Evolutionary conservation across 2,797 vertebrate genomes (phyloP).

Genomic region (Peromyscus nudipes): DNA sequence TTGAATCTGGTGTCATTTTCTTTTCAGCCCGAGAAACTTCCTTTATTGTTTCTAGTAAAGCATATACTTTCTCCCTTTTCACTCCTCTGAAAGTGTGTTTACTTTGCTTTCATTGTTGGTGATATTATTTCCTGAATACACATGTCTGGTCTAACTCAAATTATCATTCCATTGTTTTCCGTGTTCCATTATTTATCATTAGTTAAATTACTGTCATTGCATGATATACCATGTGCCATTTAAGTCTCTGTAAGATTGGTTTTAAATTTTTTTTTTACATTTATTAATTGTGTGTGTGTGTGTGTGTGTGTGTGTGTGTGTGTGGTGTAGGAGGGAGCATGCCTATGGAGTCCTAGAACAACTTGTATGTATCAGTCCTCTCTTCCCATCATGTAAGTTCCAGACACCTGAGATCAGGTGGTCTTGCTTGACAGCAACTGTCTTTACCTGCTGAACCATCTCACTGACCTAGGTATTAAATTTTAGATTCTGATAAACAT

Average conservation of each 20-base stretch:
- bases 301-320: neutral
- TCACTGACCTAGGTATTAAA: neutral
- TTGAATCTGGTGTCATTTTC: neutral
- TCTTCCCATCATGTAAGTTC: neutral
- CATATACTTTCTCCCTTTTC: neutral
- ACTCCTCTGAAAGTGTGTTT: neutral
- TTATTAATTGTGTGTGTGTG: neutral
- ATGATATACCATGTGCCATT: neutral
- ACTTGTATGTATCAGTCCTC: neutral
- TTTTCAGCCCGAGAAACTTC: neutral
- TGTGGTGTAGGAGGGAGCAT: neutral
- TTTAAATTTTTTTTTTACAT: neutral
- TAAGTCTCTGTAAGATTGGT: neutral
- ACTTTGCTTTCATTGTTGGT: neutral
- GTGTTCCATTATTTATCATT: neutral
- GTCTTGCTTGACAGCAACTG: neutral
- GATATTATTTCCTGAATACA: neutral
- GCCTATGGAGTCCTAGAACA: neutral
- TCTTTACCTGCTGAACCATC: neutral
- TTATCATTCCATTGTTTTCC: neutral
- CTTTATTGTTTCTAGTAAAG: neutral
- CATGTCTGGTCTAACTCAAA: neutral
- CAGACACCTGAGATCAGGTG: neutral
- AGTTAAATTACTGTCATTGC: neutral
- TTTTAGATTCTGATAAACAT: neutral